Evolutionary conservation across 2,113 vertebrate genomes (phyloP).

Genomic region (Lepus timidus): DNA sequence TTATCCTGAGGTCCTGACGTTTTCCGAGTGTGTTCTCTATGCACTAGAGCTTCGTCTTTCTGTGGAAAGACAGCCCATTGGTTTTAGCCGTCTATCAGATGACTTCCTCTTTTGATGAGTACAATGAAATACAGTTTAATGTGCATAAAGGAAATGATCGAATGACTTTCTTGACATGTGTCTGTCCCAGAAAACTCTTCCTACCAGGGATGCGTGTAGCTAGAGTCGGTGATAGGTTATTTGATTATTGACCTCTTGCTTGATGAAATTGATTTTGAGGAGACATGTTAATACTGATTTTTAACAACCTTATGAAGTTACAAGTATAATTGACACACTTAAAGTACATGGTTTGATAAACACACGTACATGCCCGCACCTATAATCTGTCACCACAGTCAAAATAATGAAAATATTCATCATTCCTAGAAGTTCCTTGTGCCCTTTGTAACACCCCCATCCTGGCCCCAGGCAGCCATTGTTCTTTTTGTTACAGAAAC

Average conservation of each 20-base stretch:
- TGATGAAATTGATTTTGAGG: background rate
- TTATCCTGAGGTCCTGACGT: background rate
- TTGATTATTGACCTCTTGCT: conserved; percentile 26
- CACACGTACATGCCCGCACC: background rate
- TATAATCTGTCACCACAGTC: background rate
- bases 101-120: conserved; percentile 5
- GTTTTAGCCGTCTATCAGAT: background rate
- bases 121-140: background rate
- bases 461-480: background rate
- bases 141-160: background rate
- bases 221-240: background rate
- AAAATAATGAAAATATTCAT: background rate
- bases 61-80: background rate
- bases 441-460: background rate
- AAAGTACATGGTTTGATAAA: background rate
- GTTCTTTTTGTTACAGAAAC: background rate
- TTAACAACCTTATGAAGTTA: background rate
- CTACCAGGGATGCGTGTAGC: background rate
- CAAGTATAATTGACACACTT: background rate
- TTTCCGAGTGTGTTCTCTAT: background rate
- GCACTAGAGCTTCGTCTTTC: background rate
- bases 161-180: background rate
- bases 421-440: background rate
- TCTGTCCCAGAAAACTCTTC: background rate
- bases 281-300: background rate